Evolutionary conservation across 2,797 vertebrate genomes (phyloP).

Genomic region (Trichosurus vulpecula): DNA sequence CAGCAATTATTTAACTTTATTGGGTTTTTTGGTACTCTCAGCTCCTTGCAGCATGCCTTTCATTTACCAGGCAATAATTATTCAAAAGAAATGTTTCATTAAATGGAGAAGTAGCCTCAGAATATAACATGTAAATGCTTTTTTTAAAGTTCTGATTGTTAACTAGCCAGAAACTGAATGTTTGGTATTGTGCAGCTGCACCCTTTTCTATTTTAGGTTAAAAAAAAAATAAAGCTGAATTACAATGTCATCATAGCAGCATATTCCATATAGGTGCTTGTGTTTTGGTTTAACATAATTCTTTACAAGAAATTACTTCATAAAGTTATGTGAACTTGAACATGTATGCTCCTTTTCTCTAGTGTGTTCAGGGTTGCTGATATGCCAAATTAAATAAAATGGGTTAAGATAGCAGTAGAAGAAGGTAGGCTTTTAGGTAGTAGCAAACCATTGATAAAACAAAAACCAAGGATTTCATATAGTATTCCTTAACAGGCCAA

Average conservation of each 20-base stretch:
- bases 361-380: neutral
- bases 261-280: neutral
- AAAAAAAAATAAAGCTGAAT: neutral
- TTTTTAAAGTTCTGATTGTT: neutral
- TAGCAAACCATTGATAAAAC: neutral
- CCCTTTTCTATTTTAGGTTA: neutral
- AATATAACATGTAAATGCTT: neutral
- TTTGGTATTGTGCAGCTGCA: neutral
- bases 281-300: neutral
- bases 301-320: neutral
- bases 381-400: neutral
- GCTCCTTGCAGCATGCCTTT: neutral
- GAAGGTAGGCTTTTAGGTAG: neutral
- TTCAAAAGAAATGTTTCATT: neutral
- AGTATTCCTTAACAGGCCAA: slow-evolving; percentile 15
- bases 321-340: neutral
- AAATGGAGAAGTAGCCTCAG: neutral
- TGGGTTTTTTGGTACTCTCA: neutral
- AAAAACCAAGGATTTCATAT: neutral
- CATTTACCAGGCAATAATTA: neutral
- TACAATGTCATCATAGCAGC: neutral
- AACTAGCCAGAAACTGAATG: neutral
- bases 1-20: neutral
- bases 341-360: neutral
- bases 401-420: neutral